These are phyloP conservation scores for Gobio occitaniae DNA, from an alignment of 2,797 vertebrate genomes.

Conservation along the genomic window DNA sequence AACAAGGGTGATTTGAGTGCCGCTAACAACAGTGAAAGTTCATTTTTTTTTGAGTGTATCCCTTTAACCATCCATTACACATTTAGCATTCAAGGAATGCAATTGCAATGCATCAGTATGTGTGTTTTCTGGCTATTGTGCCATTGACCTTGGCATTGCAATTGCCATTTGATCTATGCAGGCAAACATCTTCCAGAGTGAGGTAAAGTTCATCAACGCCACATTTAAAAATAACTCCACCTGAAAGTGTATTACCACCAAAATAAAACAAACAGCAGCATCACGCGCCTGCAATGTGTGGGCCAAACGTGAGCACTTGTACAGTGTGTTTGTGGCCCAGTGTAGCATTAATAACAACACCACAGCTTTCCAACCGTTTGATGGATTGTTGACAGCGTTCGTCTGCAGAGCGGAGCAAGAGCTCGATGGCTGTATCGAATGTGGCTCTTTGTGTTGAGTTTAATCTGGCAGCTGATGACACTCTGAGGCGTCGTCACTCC, in stretches of 20 bases:
- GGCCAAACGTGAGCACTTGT: neutral
- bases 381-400: neutral
- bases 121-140: neutral
- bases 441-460: slow-evolving; percentile 55
- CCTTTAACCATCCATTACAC: neutral
- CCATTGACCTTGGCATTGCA: neutral
- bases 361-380: neutral
- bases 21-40: too few relatives aligned
- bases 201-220: neutral
- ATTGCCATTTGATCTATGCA: neutral
- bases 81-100: slow-evolving; percentile 25
- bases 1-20: too few relatives aligned
- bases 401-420: neutral
- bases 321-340: neutral
- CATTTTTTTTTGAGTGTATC: too few relatives aligned
- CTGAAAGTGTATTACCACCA: neutral
- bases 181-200: neutral
- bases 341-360: neutral
- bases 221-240: neutral
- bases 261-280: neutral
- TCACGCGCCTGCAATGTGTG: neutral
- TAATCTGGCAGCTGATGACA: slow-evolving; percentile 44
- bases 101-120: slow-evolving; percentile 4
- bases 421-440: slow-evolving; percentile 46
- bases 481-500: slow-evolving; percentile 36